Evolutionary conservation across 2,888 invertebrate genomes (phyloP), one percentile per base, ranked within the genome.

Genomic region (Meghimatium bilineatum): DNA sequence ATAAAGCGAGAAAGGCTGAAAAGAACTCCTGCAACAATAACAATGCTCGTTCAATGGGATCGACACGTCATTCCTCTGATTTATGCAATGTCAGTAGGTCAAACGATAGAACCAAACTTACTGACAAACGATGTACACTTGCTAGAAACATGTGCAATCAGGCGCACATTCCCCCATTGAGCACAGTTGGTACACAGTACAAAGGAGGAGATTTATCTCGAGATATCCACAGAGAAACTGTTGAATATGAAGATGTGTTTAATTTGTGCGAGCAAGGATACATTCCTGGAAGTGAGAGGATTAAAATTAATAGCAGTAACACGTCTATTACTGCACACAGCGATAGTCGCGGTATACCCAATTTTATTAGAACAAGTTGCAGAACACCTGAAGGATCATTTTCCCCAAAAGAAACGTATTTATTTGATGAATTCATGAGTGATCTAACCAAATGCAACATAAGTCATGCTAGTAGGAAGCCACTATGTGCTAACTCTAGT

Each of bases 11-110:
- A 10, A 8, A 38, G 0, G 2, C 0, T 8, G 36, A 36, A 0
- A 8, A 82, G 34, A 66, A 52, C 76, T 49, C 49, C 34, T 52
- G 34, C 26, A 44, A 52, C 17, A 82, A 76, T 66, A 82, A 82
- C 52, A 76, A 69, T 52, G 26, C 52, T 1, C 29, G 52, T 3
- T 17, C n/a, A 14, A 36, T 26, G 8, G 14, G 3, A n/a, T n/a
- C 14, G n/a, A 26, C 38, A 26, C 20, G 12, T 44, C 6, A 44
- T 5, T 5, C 12, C 12, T 5, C 5, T 8, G 44, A 44, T 44
- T 44, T 44, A 12, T 44, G 44, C 12, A 44, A 44, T 44, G 6
- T 5, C 5, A 44, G 12, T 44, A 8, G 5, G 44, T 44, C 44
- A 44, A 44, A 44, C 44, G 12, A 5, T 12, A 44, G 6, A 26